A percentile compares a stretch with the other conserved stretches of the same genome.
Evolutionary conservation across 2,888 invertebrate species (phyloP).

Genomic region (Selenia dentaria): DNA sequence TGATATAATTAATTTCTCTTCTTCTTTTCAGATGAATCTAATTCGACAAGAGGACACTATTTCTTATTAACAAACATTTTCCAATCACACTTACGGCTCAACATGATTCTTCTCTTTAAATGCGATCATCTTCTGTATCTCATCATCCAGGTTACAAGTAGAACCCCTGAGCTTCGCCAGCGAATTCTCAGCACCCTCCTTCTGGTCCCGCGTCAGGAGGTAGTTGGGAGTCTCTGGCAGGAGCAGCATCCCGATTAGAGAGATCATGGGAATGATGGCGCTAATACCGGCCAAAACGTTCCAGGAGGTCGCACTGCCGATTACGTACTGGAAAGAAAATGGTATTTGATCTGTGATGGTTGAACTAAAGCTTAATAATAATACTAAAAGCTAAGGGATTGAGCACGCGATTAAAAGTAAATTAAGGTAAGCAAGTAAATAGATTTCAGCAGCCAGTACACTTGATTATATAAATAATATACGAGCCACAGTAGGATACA

Average conservation of each 20-base stretch:
- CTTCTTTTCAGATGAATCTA: too few relatives aligned
- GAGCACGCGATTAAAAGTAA: too few relatives aligned
- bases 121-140: conserved; percentile 84
- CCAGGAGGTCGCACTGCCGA: conserved; percentile 87
- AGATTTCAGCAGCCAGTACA: too few relatives aligned
- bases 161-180: conserved; percentile 85
- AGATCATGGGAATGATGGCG: conserved; percentile 84
- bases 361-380: too few relatives aligned
- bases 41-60: too few relatives aligned
- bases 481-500: too few relatives aligned
- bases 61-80: too few relatives aligned
- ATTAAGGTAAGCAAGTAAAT: too few relatives aligned
- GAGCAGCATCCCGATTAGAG: conserved; percentile 84
- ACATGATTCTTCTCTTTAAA: conserved; percentile 87
- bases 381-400: too few relatives aligned
- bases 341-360: too few relatives aligned
- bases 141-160: conserved; percentile 85
- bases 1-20: too few relatives aligned
- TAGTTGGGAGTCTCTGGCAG: conserved; percentile 91
- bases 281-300: conserved; percentile 86
- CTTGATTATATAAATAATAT: too few relatives aligned
- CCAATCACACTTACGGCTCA: conserved; percentile 79
- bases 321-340: conserved; percentile 76
- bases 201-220: conserved; percentile 85
- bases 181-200: conserved; percentile 84